Percentiles rank a stretch among this genome's conserved stretches.
These are phyloP conservation scores for Pipra filicauda DNA, from an alignment of 2,113 vertebrate genomes.

Conservation along the genomic window DNA sequence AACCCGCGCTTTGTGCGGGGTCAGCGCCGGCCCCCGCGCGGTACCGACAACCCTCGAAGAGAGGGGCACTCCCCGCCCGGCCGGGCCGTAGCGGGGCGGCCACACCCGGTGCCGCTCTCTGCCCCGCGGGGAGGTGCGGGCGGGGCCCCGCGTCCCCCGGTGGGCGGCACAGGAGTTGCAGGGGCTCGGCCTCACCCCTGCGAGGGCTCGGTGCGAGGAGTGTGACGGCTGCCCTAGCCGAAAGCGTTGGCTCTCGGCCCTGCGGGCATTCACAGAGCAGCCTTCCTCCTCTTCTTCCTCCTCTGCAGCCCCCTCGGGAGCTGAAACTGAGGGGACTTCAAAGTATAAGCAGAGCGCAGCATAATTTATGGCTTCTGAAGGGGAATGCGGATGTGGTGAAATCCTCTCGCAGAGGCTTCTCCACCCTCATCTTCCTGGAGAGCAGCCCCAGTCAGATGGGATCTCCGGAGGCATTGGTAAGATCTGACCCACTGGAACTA, in stretches of 20 bases:
- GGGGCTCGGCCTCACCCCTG: neutral
- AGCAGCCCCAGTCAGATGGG: neutral
- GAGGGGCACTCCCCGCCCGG: neutral
- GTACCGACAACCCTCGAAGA: conserved; percentile 77
- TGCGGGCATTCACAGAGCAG: too few species aligned
- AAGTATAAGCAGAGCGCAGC: neutral
- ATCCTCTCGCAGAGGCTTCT: neutral
- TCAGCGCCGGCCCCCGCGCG: conserved; percentile 76
- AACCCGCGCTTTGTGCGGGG: conserved; percentile 90
- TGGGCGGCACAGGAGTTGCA: too few species aligned
- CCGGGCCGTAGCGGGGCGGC: too few species aligned
- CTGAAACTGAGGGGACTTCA: neutral
- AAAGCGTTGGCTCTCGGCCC: neutral
- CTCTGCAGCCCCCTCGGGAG: neutral
- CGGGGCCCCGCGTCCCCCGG: neutral
- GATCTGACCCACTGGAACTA: neutral
- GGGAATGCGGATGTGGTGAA: neutral
- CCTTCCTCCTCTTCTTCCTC: too few species aligned
- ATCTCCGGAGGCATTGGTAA: neutral
- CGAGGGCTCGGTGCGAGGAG: fast-evolving
- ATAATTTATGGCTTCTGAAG: neutral
- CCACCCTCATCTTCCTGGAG: neutral
- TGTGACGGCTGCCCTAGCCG: fast-evolving
- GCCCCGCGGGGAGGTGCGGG: fast-evolving
- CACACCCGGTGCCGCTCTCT: too few species aligned